Evolutionary conservation across 1,140 invertebrate species (phyloP).

Genomic region (Oscheius sp.): DNA sequence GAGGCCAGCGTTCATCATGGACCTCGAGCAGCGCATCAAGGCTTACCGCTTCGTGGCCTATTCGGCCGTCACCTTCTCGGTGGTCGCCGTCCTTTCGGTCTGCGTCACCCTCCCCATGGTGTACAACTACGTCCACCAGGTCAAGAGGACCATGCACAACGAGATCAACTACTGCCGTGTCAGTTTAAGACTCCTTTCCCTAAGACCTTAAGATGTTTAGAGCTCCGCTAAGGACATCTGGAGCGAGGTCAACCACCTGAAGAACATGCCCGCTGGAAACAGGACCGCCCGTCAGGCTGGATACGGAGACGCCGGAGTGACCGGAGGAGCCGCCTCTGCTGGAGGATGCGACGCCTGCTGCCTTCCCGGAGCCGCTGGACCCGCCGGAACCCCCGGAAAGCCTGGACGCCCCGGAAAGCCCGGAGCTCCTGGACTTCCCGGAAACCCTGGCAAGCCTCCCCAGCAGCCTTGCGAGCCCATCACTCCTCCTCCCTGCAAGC

Average conservation of each 20-base stretch:
- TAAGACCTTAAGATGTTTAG: too few species aligned
- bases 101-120: constrained; percentile 38
- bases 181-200: too few species aligned
- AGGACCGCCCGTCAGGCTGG: constrained; percentile 45
- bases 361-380: constrained; percentile 41
- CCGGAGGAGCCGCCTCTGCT: constrained; percentile 26
- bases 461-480: constrained; percentile 40
- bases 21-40: constrained; percentile 20
- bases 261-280: constrained; percentile 41
- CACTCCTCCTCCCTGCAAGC: constrained; percentile 42
- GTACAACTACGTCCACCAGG: constrained; percentile 33
- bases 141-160: constrained; percentile 30
- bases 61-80: constrained; percentile 36
- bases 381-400: constrained; percentile 42
- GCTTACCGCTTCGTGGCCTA: constrained; percentile 36
- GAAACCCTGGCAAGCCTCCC: constrained; percentile 23
- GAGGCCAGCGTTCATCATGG: constrained; percentile 11
- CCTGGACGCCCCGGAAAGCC: constrained; percentile 39
- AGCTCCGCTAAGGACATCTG: constrained; percentile 46
- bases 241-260: constrained; percentile 44
- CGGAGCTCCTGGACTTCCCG: constrained; percentile 29
- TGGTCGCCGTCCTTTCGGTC: constrained; percentile 35
- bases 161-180: constrained; percentile 29
- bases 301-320: constrained; percentile 39
- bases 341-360: constrained; percentile 44